Evolutionary conservation across 1,140 invertebrate genomes (phyloP), one percentile per base, ranked within the genome.

Genomic region (Scaptomyza graminum): DNA sequence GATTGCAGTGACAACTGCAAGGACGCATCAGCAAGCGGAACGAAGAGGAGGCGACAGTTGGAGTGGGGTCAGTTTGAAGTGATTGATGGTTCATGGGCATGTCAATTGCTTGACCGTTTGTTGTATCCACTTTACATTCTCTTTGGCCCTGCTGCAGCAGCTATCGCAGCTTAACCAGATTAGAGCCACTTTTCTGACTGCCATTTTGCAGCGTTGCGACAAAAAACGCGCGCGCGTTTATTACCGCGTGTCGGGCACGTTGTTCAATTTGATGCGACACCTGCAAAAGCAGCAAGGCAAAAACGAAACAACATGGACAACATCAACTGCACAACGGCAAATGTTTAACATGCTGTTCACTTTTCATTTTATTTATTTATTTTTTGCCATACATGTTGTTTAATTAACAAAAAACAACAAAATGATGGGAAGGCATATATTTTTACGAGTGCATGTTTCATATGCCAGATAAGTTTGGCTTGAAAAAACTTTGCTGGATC

Each of bases 371-470:
- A 4, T 12, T 41, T 77, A 43, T 72, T 76, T 88, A 88, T 87
- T 87, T 87, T 22, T 22, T 22, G 72, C 72, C 67, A 79, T 79
- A 79, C 76, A 82, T 87, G 79, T 88, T 79, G 74, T 87, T 87
- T 87, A 87, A 87, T 87, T 87, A 83, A 87, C 87, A 87, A 78
- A n/a, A n/a, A n/a, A n/a, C n/a, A n/a, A n/a, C n/a, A 61, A 64
- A 77, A 61, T 57, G 46, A 77, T 5, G 7, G 28, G 6, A 7
- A 31, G 7, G 28, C 28, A 34, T 34, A 11, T 34, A 34, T 34
- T 34, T 34, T 34, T 34, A 34, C 31, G 31, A 34, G 31, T 11
- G 6, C n/a, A 68, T 70, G 60, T 66, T 74, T 79, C 74, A 74
- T 70, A 54, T 31, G 13, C 28, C 28, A 18, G 22, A 56, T 22